A percentile compares a stretch with the other conserved stretches of the same genome.
phyloP scores from a whole-genome alignment of 2,888 invertebrate species.

The Antheraea assamensis region DNA sequence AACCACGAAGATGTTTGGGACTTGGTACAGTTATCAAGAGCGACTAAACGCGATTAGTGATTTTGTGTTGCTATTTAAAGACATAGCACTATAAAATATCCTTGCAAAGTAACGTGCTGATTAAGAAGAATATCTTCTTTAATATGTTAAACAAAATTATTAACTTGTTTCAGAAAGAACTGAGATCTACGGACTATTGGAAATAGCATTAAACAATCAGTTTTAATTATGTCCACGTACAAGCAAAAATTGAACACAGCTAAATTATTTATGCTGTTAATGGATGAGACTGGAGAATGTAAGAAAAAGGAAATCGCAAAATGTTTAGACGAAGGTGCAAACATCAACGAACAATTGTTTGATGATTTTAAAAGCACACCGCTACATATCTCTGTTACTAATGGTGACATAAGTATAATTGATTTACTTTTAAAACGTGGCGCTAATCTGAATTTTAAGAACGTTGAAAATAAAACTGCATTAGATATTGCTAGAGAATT shows the following conservation, averaged over 20 bases:
- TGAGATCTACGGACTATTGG: background rate
- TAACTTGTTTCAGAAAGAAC: background rate
- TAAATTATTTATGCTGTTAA: background rate
- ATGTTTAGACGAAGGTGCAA: slow-evolving; percentile 3
- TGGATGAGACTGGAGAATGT: background rate
- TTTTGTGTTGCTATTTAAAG: no score
- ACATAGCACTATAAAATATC: no score
- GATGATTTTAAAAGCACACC: slow-evolving; percentile 8
- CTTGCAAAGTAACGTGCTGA: no score
- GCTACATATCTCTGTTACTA: background rate
- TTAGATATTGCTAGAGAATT: slow-evolving; percentile 10
- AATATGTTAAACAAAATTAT: background rate
- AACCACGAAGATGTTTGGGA: no score
- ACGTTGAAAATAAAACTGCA: background rate
- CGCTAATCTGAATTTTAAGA: background rate
- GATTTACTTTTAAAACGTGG: slow-evolving; percentile 1
- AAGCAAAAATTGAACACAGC: background rate
- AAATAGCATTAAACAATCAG: background rate
- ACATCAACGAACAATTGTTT: background rate
- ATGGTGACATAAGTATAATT: background rate
- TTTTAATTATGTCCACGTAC: background rate
- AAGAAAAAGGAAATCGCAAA: background rate
- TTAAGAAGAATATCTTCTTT: background rate
- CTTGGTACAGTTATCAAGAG: no score
- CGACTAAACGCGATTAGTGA: no score